Evolutionary conservation across 2,797 vertebrate genomes (phyloP), one percentile per base, ranked within the genome.

Genomic region (Alca torda): DNA sequence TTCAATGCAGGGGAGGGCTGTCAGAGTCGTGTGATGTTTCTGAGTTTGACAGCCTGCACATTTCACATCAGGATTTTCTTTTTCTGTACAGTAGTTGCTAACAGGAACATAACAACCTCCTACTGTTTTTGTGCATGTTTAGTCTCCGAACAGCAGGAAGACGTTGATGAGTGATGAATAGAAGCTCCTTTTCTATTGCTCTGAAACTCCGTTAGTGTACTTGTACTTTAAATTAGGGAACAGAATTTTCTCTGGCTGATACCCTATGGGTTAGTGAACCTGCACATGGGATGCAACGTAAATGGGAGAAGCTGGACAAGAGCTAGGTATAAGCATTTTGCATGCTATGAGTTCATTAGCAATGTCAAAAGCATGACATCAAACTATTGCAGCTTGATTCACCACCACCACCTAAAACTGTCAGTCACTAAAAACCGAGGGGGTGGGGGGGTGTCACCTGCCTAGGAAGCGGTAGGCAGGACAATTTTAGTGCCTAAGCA

Each of bases 21-120:
- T 77, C 60, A 89, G 30, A 63, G 16, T 37, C 2, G 0, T 83
- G 35, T 0, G 0, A 51, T 77, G 17, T 63, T 90, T 72, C 90
- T 76, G 37, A 76, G 48, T 83, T 89, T 93, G 91, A 85, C 89
- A 89, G 72, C 31, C 72, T 46, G 68, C 60, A 93, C 76, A 89
- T 68, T 74, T 93, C 76, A 64, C 3, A 0, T 87, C 84, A 89
- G 64, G 57, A 67, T 45, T 87, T 95, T 95, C 56, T 85, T 80
- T 80, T 91, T 68, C 76, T 39, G 8, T 91, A 37, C 41, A 57
- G 75, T 45, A 70, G 64, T 30, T 92, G 45, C 45, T 91, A 64
- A 85, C 18, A 63, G 56, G 82, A 95, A 80, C 72, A 37, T 80
- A 96, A 89, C 67, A 92, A 61, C 51, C 79, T 89, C 89, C 91